A percentile compares a stretch with the other conserved stretches of the same genome.
These are phyloP conservation scores for Caradrina kadenii DNA, from an alignment of 2,888 invertebrate species.

Conservation along the genomic window DNA sequence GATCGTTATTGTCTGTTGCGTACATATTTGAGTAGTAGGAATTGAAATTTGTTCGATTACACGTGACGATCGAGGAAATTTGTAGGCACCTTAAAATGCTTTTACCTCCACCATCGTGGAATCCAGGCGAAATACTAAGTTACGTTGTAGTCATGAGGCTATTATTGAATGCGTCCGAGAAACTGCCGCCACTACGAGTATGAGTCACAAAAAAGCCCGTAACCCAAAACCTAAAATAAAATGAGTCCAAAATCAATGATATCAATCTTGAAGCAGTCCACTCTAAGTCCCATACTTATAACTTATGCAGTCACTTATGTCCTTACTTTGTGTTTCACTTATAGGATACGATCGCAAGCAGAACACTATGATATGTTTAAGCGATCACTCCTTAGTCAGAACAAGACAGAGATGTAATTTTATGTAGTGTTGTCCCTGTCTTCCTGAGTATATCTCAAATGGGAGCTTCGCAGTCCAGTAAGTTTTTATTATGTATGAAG, in stretches of 20 bases:
- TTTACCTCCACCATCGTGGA: too few species aligned
- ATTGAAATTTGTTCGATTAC: too few species aligned
- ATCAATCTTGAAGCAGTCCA: constrained; percentile 52
- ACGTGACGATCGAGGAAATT: too few species aligned
- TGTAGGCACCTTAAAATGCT: too few species aligned
- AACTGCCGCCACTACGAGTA: too few species aligned
- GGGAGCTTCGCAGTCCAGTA: constrained; percentile 48
- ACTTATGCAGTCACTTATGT: constrained; percentile 56
- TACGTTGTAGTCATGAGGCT: too few species aligned
- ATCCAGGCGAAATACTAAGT: too few species aligned
- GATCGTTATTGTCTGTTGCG: too few species aligned
- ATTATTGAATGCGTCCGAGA: too few species aligned
- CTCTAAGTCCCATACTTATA: constrained; percentile 43
- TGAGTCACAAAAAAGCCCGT: background rate
- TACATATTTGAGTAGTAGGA: too few species aligned
- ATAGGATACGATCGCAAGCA: constrained; percentile 41
- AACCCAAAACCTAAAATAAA: background rate
- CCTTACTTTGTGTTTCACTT: constrained; percentile 42
- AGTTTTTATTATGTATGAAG: constrained; percentile 63
- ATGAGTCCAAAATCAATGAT: constrained; percentile 8
- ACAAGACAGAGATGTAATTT: constrained; percentile 5
- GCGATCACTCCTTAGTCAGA: constrained; percentile 24
- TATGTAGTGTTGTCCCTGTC: constrained; percentile 23
- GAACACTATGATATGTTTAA: constrained; percentile 37
- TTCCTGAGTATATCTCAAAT: constrained; percentile 15